Evolutionary conservation across 1,140 invertebrate genomes (phyloP).

Genomic region (Temnothorax nylanderi): DNA sequence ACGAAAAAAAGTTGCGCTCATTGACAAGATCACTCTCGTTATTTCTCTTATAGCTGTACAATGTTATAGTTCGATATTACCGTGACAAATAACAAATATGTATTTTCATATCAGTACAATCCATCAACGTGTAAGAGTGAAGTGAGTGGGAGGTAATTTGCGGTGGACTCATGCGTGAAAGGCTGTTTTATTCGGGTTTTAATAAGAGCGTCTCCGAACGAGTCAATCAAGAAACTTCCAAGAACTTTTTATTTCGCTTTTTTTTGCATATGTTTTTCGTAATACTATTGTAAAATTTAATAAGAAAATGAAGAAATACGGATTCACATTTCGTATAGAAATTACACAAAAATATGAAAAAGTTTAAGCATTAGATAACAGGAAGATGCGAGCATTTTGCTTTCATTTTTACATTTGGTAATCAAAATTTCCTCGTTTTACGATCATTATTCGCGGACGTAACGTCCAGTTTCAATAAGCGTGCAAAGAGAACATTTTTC

Average conservation of each 20-base stretch:
- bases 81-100: not conserved
- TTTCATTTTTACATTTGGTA: not conserved
- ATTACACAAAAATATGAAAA: not conserved
- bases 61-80: not conserved
- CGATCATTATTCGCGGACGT: not conserved
- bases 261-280: not conserved
- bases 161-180: constrained; percentile 1
- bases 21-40: constrained; percentile 13
- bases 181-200: constrained; percentile 13
- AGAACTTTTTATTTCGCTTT: not conserved
- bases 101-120: not conserved
- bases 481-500: constrained; percentile 10
- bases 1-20: constrained; percentile 65
- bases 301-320: not conserved
- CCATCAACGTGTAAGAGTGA: not conserved
- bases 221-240: not conserved
- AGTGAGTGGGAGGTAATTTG: constrained; percentile 18
- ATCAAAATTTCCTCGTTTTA: not conserved
- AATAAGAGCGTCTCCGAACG: not conserved
- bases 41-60: constrained; percentile 25
- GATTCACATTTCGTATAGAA: not conserved
- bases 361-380: not conserved
- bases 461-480: not conserved
- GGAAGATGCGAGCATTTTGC: not conserved
- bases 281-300: constrained; percentile 16